Percentiles rank a stretch among this genome's conserved stretches.
Evolutionary conservation across 2,797 vertebrate genomes (phyloP).

Genomic region (Pipistrellus nathusii): DNA sequence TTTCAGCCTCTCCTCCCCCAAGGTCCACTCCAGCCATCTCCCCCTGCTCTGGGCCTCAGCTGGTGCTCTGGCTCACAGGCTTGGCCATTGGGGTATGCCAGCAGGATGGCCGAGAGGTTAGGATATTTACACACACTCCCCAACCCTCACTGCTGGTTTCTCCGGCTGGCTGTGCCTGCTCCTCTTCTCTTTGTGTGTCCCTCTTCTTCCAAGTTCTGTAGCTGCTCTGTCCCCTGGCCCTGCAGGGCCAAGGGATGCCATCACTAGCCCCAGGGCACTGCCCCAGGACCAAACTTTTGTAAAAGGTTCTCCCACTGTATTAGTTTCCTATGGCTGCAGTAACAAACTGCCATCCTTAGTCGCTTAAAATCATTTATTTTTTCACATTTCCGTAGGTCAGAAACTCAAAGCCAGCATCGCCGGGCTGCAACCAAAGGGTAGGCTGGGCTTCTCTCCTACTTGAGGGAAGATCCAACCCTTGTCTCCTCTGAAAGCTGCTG

Average conservation of each 20-base stretch:
- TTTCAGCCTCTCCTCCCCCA: neutral
- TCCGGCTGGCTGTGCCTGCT: neutral
- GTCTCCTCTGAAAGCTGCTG: fast-evolving
- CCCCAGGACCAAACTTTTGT: neutral
- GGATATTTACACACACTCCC: no score
- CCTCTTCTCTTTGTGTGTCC: neutral
- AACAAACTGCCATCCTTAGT: neutral
- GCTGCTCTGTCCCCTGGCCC: no score
- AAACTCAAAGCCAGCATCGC: neutral
- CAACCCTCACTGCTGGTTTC: neutral
- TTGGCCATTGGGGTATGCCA: no score
- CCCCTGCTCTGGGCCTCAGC: neutral
- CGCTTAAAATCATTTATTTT: neutral
- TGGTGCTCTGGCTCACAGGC: neutral
- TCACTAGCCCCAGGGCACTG: neutral
- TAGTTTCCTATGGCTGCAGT: neutral
- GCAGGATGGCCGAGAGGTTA: neutral
- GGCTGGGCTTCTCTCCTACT: no score
- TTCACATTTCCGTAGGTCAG: neutral
- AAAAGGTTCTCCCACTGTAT: fast-evolving
- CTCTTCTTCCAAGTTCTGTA: neutral
- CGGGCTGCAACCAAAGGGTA: neutral
- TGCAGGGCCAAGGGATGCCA: fast-evolving
- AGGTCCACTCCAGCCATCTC: no score
- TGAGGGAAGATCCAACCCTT: fast-evolving